Base-by-base conservation (phyloP, 2,113 vertebrate genomes). In the Heptranchias perlo region DNA sequence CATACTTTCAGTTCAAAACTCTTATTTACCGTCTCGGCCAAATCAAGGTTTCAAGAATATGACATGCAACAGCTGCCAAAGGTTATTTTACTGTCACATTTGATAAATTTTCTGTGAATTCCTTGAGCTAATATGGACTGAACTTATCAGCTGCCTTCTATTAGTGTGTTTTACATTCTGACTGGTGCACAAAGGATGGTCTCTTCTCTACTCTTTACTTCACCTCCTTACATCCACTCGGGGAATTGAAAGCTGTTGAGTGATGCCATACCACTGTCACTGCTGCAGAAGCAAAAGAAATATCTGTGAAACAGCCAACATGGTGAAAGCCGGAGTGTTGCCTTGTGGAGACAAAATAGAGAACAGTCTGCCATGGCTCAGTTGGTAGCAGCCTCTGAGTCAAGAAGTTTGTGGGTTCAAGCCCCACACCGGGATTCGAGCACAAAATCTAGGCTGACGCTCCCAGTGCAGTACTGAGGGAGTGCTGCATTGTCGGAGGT, bases 21-120 rank as follows among this genome's bases (percentile, higher is more conserved):
- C 62, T 94, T 64, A 64, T 35, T 67, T 65, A 67, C 44, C 6
- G 39, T 64, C 62, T 67, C n/a, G 7, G 65, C 23, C 65, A 47
- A 49, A 69, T 95, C 93, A 69, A 49, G 25, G 47, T 62, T 52
- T 47, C 25, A 52, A n/a, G 58, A 1, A 4, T 93, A 62, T 54
- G 35, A 93, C 61, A 8, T 44, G 5, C 61, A 67, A 94, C 93
- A 94, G 62, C 93, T 94, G 93, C 93, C 93, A 44, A 28, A 67
- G 93, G 93, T 94, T 67, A 94, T 47, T 67, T 94, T 35, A 44
- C 62, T 94, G 62, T 69, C 93, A 94, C 62, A 14, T 94, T 67
- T 67, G 93, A 94, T 94, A 65, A 94, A 94, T 94, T 94, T 58
- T 67, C 62, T 16, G 39, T 39, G 28, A 94, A 65, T 94, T 94